Percentiles rank a stretch among this genome's conserved stretches.
Evolutionary conservation across 1,140 invertebrate genomes (phyloP).

Genomic region (Ganaspis sp.): DNA sequence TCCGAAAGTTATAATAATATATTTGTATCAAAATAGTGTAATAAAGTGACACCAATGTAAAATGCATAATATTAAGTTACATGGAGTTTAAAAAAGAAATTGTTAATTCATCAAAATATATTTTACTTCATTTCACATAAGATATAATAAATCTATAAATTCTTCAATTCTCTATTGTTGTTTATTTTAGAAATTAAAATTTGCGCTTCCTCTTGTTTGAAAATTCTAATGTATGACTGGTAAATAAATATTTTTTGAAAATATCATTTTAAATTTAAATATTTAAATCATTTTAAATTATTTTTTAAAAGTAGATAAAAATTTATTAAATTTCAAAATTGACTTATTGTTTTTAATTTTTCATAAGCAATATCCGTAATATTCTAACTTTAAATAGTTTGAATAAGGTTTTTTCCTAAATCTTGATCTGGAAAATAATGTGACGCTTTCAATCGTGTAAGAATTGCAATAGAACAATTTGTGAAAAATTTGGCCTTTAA

Average conservation of each 20-base stretch:
- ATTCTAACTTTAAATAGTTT: too few relatives aligned
- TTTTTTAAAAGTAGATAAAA: too few relatives aligned
- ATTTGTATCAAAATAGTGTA: not conserved
- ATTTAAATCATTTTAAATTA: too few relatives aligned
- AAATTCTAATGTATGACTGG: not conserved
- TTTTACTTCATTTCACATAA: not conserved
- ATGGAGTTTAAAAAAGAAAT: not conserved
- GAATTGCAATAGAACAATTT: slow-evolving; percentile 24
- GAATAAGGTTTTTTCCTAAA: too few relatives aligned
- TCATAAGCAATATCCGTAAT: too few relatives aligned
- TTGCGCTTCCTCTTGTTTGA: not conserved
- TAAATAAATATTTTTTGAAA: not conserved
- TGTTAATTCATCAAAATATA: not conserved
- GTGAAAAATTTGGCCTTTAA: slow-evolving; percentile 8
- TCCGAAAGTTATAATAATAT: not conserved
- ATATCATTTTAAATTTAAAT: too few relatives aligned
- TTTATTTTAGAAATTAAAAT: not conserved
- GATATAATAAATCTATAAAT: slow-evolving; percentile 1
- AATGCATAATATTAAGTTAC: not conserved
- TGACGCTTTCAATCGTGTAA: not conserved
- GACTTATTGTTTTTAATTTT: too few relatives aligned
- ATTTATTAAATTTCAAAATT: too few relatives aligned
- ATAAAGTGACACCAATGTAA: not conserved
- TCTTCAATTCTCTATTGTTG: not conserved
- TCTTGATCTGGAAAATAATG: too few relatives aligned